Base-by-base conservation (phyloP, 2,797 vertebrate species). In the Phataginus tricuspis region DNA sequence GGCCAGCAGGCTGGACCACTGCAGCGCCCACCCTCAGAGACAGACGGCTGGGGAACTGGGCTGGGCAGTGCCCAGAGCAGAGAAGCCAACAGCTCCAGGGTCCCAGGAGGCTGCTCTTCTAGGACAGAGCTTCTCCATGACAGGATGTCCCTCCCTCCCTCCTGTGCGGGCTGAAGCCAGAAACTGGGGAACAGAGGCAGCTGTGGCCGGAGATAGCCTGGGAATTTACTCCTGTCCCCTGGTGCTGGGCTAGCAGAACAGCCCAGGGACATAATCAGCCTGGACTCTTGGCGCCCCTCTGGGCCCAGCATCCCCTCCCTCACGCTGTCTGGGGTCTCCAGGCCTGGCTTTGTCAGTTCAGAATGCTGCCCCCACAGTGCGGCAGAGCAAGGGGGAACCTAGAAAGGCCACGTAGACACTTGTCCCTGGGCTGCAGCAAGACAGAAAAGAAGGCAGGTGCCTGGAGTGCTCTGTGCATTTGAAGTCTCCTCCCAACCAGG, bases 361-460 rank as follows among this genome's bases (percentile, higher is more conserved):
- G 31, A 51, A 31, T 10, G 25, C 80, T 10, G 23, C 23, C 29
- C n/a, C 57, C 23, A 10, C 27, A 19, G 1, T 6, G 57, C n/a
- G 10, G 49, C 83, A 2, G 7, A 27, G 23, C 45, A 5, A 34
- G 2, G 10, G 9, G 53, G 37, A 34, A 39, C 29, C 18, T 27
- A 34, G 34, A 72, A 25, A 55, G 3, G 0, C 51, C 0, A 0
- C 18, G 80, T 1, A 10, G 57, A 42, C 31, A 39, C 49, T 0
- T 0, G 1, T 31, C 77, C 45, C 63, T 3, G 25, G 34, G 64
- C 18, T 0, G 23, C 1, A 0, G 45, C 0, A 1, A 9, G 31
- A 27, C n/a, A 34, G 68, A 51, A 49, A n/a, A 61, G 74, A 2
- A 0, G 11, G n/a, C 49, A 27, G 83, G 55, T 3, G 0, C 61